These are phyloP conservation scores for Ceyx melanurus DNA, from an alignment of 2,113 vertebrate species.

Conservation along the genomic window DNA sequence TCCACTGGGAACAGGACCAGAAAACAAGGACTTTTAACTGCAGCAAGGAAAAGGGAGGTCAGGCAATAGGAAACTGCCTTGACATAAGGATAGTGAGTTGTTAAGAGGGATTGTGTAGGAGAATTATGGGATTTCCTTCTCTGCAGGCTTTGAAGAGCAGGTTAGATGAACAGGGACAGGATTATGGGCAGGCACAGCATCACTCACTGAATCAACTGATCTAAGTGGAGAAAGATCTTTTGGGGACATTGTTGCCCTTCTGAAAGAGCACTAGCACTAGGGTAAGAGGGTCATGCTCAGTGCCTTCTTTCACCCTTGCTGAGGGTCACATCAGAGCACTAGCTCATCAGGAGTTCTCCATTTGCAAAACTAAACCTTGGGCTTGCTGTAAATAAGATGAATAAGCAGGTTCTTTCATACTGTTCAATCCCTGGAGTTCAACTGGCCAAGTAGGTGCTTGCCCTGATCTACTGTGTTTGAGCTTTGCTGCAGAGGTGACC, in stretches of 20 bases:
- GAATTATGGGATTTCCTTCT: background rate
- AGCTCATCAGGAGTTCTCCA: background rate
- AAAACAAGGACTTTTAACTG: background rate
- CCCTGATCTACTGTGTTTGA: accelerated
- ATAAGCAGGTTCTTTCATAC: background rate
- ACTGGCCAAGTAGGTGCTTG: background rate
- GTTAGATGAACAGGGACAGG: background rate
- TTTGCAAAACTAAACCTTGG: background rate
- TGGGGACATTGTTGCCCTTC: background rate
- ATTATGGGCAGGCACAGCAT: background rate
- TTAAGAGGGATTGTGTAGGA: background rate
- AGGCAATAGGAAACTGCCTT: background rate
- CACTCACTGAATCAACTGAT: background rate
- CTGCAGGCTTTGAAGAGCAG: background rate
- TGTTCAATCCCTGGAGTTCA: background rate
- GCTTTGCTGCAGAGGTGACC: background rate
- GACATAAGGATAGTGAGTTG: background rate
- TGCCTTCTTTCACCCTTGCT: accelerated
- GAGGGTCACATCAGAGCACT: background rate
- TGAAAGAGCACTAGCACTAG: accelerated
- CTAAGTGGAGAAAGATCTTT: background rate
- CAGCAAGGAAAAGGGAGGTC: background rate
- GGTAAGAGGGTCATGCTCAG: background rate
- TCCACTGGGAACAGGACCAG: background rate
- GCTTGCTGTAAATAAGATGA: background rate